Evolutionary conservation across 2,797 vertebrate genomes (phyloP), one percentile per base, ranked within the genome.

Genomic region (Gymnoscopelus microlampas): DNA sequence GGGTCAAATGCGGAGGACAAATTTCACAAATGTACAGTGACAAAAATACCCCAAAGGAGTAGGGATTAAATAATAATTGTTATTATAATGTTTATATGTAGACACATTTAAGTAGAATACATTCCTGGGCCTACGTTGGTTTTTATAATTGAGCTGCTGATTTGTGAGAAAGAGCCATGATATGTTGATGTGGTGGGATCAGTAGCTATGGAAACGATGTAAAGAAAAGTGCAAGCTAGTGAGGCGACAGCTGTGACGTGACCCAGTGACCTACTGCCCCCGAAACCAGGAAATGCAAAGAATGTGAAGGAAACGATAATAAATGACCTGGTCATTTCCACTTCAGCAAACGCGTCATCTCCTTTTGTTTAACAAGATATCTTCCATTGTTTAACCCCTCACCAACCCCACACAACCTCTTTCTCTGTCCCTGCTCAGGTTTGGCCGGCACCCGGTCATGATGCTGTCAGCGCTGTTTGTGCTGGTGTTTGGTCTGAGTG

Each of bases 381-480:
- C 8, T 44, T 44, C 39, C 39, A 7, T 44, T 44, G 39, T 44
- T 10, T 44, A 8, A 4, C 13, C 14, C 4, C 32, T 23, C 7
- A 4, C 2, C 19, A 3, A 54, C 39, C 35, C 35, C 35, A 8
- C 39, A 9, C 39, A 7, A 44, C 39, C 44, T 32, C 5, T 15
- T 12, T 57, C 15, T 53, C 44, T 68, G 26, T 79, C 39, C 71
- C 58, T 48, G 44, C 66, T 47, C 83, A 99, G 97, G 97, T 94
- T 97, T 73, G 97, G 97, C 81, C 97, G 97, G n/a, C 95, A 96
- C 81, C 96, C 96, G 0, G 95, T 98, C 73, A 91, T 99, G 74
- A 94, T 98, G 61, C 88, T 95, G 70, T 97, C 96, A 12, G 93
- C 97, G 85, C 86, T 96, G 77, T 94, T 97, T 88, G 95, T 98